Percentiles rank a stretch among this genome's conserved stretches.
These are phyloP conservation scores for Sminthurides aquaticus DNA, from an alignment of 2,888 invertebrate species.

Conservation along the genomic window DNA sequence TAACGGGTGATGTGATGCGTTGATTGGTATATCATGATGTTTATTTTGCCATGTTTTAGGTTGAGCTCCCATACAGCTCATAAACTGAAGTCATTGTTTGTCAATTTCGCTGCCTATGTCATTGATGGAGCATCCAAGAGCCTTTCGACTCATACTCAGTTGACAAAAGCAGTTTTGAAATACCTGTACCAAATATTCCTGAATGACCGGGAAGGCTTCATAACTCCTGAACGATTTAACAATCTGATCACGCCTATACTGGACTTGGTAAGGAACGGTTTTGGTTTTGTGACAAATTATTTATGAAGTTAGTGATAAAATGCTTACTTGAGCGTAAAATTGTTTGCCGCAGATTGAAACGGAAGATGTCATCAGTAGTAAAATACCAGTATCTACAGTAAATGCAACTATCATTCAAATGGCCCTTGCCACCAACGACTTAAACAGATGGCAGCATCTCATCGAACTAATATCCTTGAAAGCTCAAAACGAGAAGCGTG, in stretches of 20 bases:
- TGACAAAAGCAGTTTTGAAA: constrained; percentile 64
- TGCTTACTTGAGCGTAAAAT: not conserved
- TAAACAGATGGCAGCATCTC: constrained; percentile 79
- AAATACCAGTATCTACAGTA: constrained; percentile 30
- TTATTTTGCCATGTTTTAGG: constrained; percentile 48
- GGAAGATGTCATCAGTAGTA: constrained; percentile 26
- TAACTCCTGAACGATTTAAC: constrained; percentile 77
- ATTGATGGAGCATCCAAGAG: constrained; percentile 69
- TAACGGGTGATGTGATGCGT: not conserved
- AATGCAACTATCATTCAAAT: constrained; percentile 48
- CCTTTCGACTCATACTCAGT: constrained; percentile 54
- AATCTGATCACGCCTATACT: constrained; percentile 76
- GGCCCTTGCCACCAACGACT: constrained; percentile 72
- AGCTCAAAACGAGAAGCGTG: constrained; percentile 54
- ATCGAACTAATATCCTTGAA: constrained; percentile 85
- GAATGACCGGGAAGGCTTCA: constrained; percentile 73
- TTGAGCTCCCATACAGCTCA: constrained; percentile 70
- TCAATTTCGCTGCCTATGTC: constrained; percentile 80
- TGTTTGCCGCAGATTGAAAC: constrained; percentile 35
- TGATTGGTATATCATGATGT: not conserved
- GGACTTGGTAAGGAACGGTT: constrained; percentile 57
- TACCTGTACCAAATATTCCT: constrained; percentile 70
- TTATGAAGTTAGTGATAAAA: not conserved
- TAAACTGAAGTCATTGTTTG: constrained; percentile 75
- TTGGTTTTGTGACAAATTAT: not conserved